Evolutionary conservation across 2,888 invertebrate species (phyloP).

Genomic region (Unio delphinus): DNA sequence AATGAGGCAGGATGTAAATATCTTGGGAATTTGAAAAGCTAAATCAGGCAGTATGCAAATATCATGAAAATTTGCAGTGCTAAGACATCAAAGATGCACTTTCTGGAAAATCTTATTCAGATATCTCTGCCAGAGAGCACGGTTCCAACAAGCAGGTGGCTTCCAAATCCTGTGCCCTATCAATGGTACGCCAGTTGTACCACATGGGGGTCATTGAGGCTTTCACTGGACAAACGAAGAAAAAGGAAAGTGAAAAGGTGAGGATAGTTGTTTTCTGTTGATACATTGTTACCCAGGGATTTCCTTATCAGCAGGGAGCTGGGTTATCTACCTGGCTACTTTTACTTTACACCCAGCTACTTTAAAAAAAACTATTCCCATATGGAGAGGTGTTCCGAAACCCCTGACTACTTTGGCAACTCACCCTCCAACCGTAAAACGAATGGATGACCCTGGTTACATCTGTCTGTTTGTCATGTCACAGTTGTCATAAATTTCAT

Average conservation of each 20-base stretch:
- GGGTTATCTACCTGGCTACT: too few relatives aligned
- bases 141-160: slow-evolving; percentile 98
- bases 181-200: slow-evolving; percentile 92
- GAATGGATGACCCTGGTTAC: too few relatives aligned
- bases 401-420: too few relatives aligned
- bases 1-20: not conserved
- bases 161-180: slow-evolving; percentile 95
- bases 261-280: not conserved
- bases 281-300: too few relatives aligned
- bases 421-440: too few relatives aligned
- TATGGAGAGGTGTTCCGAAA: too few relatives aligned
- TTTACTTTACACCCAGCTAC: not conserved
- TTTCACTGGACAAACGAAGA: slow-evolving; percentile 80
- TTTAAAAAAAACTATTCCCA: too few relatives aligned
- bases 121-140: slow-evolving; percentile 85
- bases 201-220: slow-evolving; percentile 95
- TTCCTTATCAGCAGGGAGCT: not conserved
- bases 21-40: too few relatives aligned
- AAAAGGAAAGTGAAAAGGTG: slow-evolving; percentile 79
- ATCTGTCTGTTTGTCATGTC: too few relatives aligned
- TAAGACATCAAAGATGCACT: not conserved
- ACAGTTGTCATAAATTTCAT: too few relatives aligned
- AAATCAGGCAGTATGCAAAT: not conserved
- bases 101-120: slow-evolving; percentile 54
- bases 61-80: too few relatives aligned